Base-by-base conservation (phyloP, 1,140 invertebrate species). In the Leptoteleia sp. region DNA sequence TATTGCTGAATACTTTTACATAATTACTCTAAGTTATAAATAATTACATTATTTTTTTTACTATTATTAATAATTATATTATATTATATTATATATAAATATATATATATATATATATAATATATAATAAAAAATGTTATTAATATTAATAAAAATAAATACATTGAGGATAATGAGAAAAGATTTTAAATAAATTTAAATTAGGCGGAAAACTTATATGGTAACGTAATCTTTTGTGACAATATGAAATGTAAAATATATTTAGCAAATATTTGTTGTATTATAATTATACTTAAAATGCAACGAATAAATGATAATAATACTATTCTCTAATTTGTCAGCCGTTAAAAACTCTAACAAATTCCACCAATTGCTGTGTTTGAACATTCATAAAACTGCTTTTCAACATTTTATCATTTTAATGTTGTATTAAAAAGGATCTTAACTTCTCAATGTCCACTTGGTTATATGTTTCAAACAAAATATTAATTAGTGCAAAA, bases 341-440 rank as follows among this genome's bases (percentile, higher is more conserved):
- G 43, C 8, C 13, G 5, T 43, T 47, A 3, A 25, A 25, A 25
- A 3, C 22, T 61, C 55, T 57, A 57, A 73, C 68, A 73, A 73
- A 64, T 73, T 73, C 68, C 68, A 73, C 68, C 68, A 64, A 33
- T 31, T 54, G 8, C 35, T 35, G 6, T 31, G 15, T 35, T 25
- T 27, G 8, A 55, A 45, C 31, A 37, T 12, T 29, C 48, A 25
- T 3, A 25, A 3, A 3, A 52, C 29, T 50, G 13, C 16, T 33
- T 19, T 29, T 25, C 22, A 25, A 3, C 6, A 25, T 3, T 25
- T 6, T 25, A 25, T 25, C 22, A 3, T 25, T 25, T 6, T 6
- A 25, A 6, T 25, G 22, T 6, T 50, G 31, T 33, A 13, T n/a
- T n/a, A n/a, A n/a, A n/a, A n/a, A n/a, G n/a, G n/a, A n/a, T n/a